phyloP scores from a whole-genome alignment of 2,888 invertebrate species.

The Drosophila incognita region DNA sequence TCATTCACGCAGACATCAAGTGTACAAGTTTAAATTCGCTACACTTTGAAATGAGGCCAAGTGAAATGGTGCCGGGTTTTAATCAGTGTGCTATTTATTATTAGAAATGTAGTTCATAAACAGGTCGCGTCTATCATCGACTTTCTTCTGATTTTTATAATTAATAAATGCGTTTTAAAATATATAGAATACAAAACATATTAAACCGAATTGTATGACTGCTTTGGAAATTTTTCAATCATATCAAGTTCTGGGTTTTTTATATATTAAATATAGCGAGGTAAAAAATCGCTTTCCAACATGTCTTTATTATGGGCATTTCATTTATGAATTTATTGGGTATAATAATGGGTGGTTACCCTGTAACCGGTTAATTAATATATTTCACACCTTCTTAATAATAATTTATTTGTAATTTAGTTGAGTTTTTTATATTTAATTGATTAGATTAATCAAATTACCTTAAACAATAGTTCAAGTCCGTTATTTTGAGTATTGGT shows the following conservation, averaged over 20 bases:
- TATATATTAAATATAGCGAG: too few relatives aligned
- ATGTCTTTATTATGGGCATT: neutral
- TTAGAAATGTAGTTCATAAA: slow-evolving; percentile 1
- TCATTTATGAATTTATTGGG: neutral
- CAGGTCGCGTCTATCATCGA: neutral
- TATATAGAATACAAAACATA: neutral
- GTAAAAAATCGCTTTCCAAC: neutral
- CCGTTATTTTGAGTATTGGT: neutral
- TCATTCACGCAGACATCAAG: neutral
- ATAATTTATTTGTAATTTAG: neutral
- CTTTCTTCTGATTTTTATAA: neutral
- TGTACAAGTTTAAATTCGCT: neutral
- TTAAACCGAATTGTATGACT: neutral
- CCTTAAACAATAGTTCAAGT: too few relatives aligned
- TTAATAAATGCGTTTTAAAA: too few relatives aligned
- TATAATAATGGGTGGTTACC: neutral
- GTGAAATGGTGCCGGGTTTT: too few relatives aligned
- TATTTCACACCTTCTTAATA: neutral
- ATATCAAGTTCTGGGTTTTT: neutral
- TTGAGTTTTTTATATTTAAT: neutral
- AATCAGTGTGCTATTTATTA: neutral
- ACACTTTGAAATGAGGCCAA: neutral
- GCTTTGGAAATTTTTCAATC: neutral
- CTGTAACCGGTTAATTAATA: neutral
- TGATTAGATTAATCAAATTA: neutral